Evolutionary conservation across 2,888 invertebrate species (phyloP).

Genomic region (Tetranychus piercei): DNA sequence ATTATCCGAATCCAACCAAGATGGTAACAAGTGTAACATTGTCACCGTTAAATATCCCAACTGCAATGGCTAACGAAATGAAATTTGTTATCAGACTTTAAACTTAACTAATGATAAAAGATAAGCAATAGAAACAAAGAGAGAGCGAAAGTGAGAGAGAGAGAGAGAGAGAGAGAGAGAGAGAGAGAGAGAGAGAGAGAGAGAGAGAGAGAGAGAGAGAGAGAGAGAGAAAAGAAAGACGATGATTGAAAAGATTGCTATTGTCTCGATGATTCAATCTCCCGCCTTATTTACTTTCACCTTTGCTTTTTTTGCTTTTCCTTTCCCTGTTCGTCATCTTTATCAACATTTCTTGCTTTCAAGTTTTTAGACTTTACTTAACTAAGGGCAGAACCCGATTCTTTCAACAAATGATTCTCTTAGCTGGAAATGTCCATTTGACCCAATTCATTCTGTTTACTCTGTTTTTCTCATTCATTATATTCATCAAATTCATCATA

Average conservation of each 20-base stretch:
- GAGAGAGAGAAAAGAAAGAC: background rate
- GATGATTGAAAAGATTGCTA: background rate
- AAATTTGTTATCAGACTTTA: no score
- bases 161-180: slow-evolving; percentile 6
- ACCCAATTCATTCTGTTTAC: no score
- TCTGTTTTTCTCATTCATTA: no score
- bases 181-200: slow-evolving; percentile 2
- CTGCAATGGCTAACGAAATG: background rate
- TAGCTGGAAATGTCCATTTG: no score
- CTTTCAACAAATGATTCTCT: background rate
- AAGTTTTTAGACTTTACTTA: no score
- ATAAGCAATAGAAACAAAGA: slow-evolving; percentile 2
- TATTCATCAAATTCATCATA: no score
- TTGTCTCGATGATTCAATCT: no score
- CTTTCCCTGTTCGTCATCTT: no score
- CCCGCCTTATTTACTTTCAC: no score
- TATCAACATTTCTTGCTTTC: no score
- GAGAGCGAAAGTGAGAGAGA: slow-evolving; percentile 11
- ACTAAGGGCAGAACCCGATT: background rate
- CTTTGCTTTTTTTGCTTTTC: no score
- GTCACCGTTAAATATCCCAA: background rate
- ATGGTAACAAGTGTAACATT: background rate
- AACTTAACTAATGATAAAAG: background rate
- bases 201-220: background rate
- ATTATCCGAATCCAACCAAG: background rate